Conservation (phyloP, 2,113 vertebrate species). For the Daphoenositta chrysoptera region DNA sequence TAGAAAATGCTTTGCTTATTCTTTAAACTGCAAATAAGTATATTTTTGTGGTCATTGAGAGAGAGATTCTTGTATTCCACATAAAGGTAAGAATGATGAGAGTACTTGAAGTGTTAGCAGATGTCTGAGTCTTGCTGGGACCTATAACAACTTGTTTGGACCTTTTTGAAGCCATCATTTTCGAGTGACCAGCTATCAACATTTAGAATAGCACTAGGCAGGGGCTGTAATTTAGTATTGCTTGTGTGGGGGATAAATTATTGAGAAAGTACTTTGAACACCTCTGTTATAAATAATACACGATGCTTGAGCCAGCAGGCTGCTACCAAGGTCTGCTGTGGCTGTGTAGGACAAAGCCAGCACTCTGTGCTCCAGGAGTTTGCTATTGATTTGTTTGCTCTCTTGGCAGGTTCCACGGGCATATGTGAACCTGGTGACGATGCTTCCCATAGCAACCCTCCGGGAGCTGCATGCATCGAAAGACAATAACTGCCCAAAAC, state of each 20-base stretch:
- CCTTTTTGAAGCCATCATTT: background rate
- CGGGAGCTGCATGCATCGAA: constrained; percentile 35
- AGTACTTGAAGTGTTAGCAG: background rate
- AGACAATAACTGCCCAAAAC: constrained; percentile 21
- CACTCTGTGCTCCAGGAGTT: background rate
- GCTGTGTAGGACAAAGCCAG: background rate
- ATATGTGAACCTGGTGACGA: constrained; percentile 72
- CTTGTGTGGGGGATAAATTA: background rate
- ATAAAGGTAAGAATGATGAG: background rate
- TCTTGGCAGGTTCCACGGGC: constrained; percentile 72
- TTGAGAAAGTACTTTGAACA: background rate
- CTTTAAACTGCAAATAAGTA: background rate
- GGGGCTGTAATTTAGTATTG: background rate
- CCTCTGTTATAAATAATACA: background rate
- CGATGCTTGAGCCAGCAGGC: background rate
- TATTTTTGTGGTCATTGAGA: background rate
- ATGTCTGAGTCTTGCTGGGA: background rate
- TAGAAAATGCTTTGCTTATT: background rate
- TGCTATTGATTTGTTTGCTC: background rate
- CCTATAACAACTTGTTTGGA: background rate
- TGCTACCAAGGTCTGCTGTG: background rate
- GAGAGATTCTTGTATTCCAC: background rate
- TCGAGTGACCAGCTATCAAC: background rate
- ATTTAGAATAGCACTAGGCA: background rate
- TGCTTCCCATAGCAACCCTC: constrained; percentile 36